Conservation (phyloP, 2,113 vertebrate genomes). For the Alligator sinensis region DNA sequence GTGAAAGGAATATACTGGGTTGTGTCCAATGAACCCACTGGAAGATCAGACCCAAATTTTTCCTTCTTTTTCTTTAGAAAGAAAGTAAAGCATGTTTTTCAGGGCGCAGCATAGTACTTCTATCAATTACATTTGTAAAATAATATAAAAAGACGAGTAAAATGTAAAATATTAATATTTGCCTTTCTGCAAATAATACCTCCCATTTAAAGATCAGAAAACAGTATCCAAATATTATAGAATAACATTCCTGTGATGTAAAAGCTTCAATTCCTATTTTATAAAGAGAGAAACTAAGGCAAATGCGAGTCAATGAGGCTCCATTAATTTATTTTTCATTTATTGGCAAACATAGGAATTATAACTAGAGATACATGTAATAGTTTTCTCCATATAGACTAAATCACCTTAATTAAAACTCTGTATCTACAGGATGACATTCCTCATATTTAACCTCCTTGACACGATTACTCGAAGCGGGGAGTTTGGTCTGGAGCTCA, state of each 20-base stretch:
- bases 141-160: background rate
- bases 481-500: background rate
- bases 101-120: background rate
- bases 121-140: too few relatives aligned
- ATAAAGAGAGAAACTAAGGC: conserved; percentile 8
- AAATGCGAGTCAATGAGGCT: background rate
- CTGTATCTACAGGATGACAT: background rate
- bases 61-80: background rate
- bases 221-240: background rate
- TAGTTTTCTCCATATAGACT: background rate
- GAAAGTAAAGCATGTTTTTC: background rate
- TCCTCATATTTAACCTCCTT: background rate
- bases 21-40: background rate
- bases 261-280: background rate
- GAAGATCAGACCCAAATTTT: background rate
- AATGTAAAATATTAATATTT: background rate
- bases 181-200: background rate
- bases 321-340: conserved; percentile 5
- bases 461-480: background rate
- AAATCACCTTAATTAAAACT: background rate
- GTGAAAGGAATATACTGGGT: background rate
- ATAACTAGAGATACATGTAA: background rate
- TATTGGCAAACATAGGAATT: background rate
- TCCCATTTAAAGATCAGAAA: background rate
- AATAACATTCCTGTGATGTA: background rate